Percentiles rank a stretch among this genome's conserved stretches.
phyloP scores from a whole-genome alignment of 2,888 invertebrate species.

The Phengaris alcon region DNA sequence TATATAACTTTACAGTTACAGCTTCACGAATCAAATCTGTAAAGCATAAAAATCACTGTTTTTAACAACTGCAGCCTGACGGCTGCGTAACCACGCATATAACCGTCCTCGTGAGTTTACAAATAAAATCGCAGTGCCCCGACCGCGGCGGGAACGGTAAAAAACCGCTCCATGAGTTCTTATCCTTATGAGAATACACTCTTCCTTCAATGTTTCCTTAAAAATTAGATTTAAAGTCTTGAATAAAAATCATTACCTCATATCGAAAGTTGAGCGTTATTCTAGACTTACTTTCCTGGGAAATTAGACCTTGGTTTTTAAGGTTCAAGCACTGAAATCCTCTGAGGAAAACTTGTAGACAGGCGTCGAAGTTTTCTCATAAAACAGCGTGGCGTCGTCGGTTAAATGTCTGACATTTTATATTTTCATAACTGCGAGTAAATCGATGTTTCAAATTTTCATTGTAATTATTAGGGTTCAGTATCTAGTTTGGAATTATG shows the following conservation, averaged over 20 bases:
- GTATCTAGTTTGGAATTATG: neutral
- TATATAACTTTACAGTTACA: too few species aligned
- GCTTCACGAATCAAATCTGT: too few species aligned
- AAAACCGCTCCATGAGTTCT: too few species aligned
- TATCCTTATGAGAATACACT: neutral
- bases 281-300: neutral
- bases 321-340: neutral
- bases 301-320: neutral
- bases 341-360: constrained; percentile 26
- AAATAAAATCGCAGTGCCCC: too few species aligned
- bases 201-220: neutral
- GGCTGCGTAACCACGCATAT: too few species aligned
- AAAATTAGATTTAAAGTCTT: neutral
- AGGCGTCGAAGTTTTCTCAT: constrained; percentile 53
- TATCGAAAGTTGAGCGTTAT: neutral
- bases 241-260: constrained; percentile 12
- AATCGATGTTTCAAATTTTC: neutral
- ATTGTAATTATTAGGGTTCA: neutral
- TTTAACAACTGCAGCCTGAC: too few species aligned
- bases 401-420: constrained; percentile 38
- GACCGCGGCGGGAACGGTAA: too few species aligned
- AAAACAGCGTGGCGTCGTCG: constrained; percentile 46
- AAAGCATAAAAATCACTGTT: too few species aligned
- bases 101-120: too few species aligned
- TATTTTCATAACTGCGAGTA: constrained; percentile 22